These are phyloP conservation scores for Nymphalis io DNA, from an alignment of 1,140 invertebrate genomes.

Conservation along the genomic window DNA sequence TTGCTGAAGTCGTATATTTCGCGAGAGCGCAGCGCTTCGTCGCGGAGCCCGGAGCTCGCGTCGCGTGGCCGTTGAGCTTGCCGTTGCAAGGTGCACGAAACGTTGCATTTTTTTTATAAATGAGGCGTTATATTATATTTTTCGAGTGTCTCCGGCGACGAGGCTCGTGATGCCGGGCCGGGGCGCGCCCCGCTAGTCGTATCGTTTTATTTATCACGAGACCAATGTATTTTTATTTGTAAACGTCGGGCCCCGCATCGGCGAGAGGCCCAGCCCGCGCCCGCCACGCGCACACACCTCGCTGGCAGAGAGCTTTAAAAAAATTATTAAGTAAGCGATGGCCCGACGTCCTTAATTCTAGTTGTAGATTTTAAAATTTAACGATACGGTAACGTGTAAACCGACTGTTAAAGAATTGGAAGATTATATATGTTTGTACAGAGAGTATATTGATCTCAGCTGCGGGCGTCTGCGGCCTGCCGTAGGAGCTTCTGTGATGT, in stretches of 20 bases:
- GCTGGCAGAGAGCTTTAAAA: conserved; percentile 71
- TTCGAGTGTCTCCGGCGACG: conserved; percentile 45
- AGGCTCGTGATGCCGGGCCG: conserved; percentile 56
- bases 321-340: conserved; percentile 50
- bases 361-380: conserved; percentile 70
- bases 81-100: conserved; percentile 48
- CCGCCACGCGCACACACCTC: conserved; percentile 43
- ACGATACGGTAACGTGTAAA: conserved; percentile 63
- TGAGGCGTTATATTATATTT: conserved; percentile 69
- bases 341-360: conserved; percentile 64
- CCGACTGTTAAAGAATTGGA: conserved; percentile 68
- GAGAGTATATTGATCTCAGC: conserved; percentile 76
- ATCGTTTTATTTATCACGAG: conserved; percentile 77
- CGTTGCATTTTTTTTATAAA: conserved; percentile 74
- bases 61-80: conserved; percentile 29
- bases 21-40: conserved; percentile 32
- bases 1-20: conserved; percentile 37
- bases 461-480: conserved; percentile 60
- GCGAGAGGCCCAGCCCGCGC: conserved; percentile 43
- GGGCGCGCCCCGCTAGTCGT: conserved; percentile 60
- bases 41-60: conserved; percentile 34
- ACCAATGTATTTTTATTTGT: conserved; percentile 77
- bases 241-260: conserved; percentile 47
- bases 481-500: conserved; percentile 76
- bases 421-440: conserved; percentile 76